Conservation (phyloP, 2,113 vertebrate species). For the Peromyscus leucopus region DNA sequence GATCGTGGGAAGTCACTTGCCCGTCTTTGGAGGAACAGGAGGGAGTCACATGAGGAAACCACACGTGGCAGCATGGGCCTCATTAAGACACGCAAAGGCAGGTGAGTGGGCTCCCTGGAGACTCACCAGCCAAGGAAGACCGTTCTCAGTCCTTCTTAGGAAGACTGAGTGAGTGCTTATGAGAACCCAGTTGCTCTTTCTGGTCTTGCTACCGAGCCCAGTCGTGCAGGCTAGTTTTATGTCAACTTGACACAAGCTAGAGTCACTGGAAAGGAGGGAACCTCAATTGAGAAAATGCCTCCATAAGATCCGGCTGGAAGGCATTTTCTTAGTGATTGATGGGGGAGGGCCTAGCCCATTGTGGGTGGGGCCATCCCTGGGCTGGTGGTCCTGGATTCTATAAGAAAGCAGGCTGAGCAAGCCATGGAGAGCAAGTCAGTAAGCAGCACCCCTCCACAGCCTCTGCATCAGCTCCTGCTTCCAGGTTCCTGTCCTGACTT, state of each 20-base stretch:
- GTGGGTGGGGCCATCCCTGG: neutral
- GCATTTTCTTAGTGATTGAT: neutral
- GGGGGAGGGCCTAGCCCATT: neutral
- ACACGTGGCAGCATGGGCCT: rapidly evolving
- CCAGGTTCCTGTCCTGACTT: neutral
- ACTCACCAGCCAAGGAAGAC: neutral
- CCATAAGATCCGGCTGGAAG: neutral
- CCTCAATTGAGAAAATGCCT: neutral
- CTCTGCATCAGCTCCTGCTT: neutral
- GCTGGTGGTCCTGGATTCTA: neutral
- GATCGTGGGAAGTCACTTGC: neutral
- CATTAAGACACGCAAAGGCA: slow-evolving; percentile 21
- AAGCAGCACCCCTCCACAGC: neutral
- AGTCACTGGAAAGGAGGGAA: neutral
- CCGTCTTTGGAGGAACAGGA: slow-evolving; percentile 20
- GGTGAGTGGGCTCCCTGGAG: neutral
- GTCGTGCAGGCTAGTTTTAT: neutral
- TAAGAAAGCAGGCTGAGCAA: neutral
- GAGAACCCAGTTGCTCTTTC: neutral
- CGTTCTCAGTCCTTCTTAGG: neutral
- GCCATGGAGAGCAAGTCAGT: neutral
- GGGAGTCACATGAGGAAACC: neutral
- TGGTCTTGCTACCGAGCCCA: neutral
- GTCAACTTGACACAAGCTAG: neutral
- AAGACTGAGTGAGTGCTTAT: neutral